A percentile compares a stretch with the other conserved stretches of the same genome.
phyloP scores from a whole-genome alignment of 2,888 invertebrate genomes.

The Ichneumoninae sp. region DNA sequence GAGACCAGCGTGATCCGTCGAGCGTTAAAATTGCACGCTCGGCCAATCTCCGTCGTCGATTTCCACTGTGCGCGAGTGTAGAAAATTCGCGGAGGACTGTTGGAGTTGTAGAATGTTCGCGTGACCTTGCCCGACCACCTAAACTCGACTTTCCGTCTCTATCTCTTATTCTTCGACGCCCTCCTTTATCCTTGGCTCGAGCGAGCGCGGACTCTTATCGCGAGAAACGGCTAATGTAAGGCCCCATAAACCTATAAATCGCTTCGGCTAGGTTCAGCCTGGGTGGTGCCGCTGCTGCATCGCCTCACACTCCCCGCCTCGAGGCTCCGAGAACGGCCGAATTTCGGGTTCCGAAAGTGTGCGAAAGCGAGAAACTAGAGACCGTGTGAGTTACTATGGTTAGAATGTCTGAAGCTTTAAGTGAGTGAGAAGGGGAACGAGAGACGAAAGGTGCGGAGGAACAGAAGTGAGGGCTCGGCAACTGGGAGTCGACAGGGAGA shows the following conservation, averaged over 20 bases:
- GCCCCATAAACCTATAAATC: slow-evolving; percentile 66
- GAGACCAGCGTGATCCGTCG: slow-evolving; percentile 51
- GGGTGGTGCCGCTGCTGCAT: slow-evolving; percentile 28
- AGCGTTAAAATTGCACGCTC: slow-evolving; percentile 67
- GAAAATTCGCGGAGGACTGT: slow-evolving; percentile 45
- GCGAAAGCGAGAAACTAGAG: slow-evolving; percentile 11
- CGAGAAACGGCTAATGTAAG: slow-evolving; percentile 62
- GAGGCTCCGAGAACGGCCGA: slow-evolving; percentile 20
- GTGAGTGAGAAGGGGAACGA: not conserved
- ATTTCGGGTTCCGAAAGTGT: slow-evolving; percentile 28
- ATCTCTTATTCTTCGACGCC: slow-evolving; percentile 30
- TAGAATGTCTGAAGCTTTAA: slow-evolving; percentile 16
- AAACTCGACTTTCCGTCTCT: slow-evolving; percentile 27
- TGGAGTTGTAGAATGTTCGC: slow-evolving; percentile 26
- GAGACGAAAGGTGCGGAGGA: slow-evolving; percentile 14
- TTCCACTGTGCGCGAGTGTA: slow-evolving; percentile 42
- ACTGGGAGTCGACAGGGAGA: slow-evolving; percentile 40
- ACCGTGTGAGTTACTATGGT: slow-evolving; percentile 10
- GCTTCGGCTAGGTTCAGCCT: slow-evolving; percentile 30
- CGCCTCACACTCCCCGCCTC: slow-evolving; percentile 24
- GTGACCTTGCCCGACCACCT: slow-evolving; percentile 62
- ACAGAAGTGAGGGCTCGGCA: slow-evolving; percentile 16
- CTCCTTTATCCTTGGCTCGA: slow-evolving; percentile 29
- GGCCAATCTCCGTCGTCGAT: slow-evolving; percentile 64
- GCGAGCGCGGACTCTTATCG: slow-evolving; percentile 59